A percentile compares a stretch with the other conserved stretches of the same genome.
Evolutionary conservation across 2,797 vertebrate species (phyloP).

Genomic region (Atherinosoma microstoma): DNA sequence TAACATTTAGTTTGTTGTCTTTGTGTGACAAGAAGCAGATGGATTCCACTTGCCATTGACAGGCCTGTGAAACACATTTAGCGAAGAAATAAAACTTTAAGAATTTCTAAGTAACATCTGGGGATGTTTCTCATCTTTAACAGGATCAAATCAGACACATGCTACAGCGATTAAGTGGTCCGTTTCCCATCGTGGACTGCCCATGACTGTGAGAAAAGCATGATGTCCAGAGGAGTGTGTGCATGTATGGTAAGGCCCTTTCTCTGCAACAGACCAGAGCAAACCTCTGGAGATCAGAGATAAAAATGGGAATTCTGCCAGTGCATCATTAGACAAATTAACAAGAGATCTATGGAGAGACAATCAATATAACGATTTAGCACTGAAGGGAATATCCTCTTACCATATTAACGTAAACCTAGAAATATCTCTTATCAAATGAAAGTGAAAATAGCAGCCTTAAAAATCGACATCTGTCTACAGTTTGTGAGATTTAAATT

Average conservation of each 20-base stretch:
- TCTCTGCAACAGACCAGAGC: conserved; percentile 13
- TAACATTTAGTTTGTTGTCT: background rate
- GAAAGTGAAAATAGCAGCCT: background rate
- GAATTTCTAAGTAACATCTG: conserved; percentile 25
- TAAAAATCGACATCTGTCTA: too few relatives aligned
- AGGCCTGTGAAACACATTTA: conserved; percentile 30
- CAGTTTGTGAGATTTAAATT: background rate
- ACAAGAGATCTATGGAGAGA: conserved; percentile 27
- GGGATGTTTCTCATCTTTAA: conserved; percentile 23
- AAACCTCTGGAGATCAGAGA: conserved; percentile 31
- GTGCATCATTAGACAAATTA: conserved; percentile 68
- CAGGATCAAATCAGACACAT: conserved; percentile 37
- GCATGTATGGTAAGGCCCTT: conserved; percentile 8
- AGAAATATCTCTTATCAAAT: background rate
- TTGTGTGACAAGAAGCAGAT: background rate
- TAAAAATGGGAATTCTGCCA: conserved; percentile 61
- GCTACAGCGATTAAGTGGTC: conserved; percentile 38
- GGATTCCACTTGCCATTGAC: background rate
- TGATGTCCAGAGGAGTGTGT: conserved; percentile 21
- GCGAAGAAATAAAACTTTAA: conserved; percentile 17
- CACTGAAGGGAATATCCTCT: conserved; percentile 8
- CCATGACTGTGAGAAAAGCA: conserved; percentile 28
- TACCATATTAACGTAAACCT: conserved; percentile 4
- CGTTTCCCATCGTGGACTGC: conserved; percentile 14
- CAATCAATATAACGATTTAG: conserved; percentile 41